phyloP scores from a whole-genome alignment of 2,888 invertebrate species.

The Drosophila macrospina region DNA sequence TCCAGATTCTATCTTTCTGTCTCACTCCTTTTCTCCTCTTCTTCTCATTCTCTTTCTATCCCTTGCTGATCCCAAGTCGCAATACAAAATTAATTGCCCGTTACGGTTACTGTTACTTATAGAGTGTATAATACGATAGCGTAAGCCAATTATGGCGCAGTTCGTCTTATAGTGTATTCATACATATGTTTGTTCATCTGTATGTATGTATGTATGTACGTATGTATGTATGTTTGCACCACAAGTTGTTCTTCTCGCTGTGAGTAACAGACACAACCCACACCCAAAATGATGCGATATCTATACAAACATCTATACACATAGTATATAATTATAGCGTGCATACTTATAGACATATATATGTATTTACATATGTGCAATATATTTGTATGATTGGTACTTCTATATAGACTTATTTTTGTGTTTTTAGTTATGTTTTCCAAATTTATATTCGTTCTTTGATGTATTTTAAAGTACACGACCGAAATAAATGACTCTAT shows the following conservation, averaged over 20 bases:
- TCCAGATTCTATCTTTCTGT: background rate
- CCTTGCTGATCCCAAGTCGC: constrained; percentile 25
- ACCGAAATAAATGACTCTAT: constrained; percentile 48
- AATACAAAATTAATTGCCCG: constrained; percentile 60
- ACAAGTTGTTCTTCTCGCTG: constrained; percentile 56
- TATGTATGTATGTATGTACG: background rate
- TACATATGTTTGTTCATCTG: background rate
- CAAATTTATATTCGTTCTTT: constrained; percentile 44
- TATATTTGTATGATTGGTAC: constrained; percentile 21
- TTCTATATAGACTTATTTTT: constrained; percentile 21
- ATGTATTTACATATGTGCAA: constrained; percentile 15
- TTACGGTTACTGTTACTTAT: constrained; percentile 41
- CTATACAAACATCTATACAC: constrained; percentile 24
- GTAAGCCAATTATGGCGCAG: constrained; percentile 77
- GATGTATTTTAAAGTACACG: constrained; percentile 42
- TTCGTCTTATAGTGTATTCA: constrained; percentile 33
- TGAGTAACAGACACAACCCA: constrained; percentile 62
- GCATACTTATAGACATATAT: constrained; percentile 25
- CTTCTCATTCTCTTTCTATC: background rate
- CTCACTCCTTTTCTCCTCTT: too few relatives aligned
- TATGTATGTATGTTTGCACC: constrained; percentile 13
- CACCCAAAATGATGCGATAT: constrained; percentile 65
- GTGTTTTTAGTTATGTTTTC: constrained; percentile 31
- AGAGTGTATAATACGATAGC: constrained; percentile 49
- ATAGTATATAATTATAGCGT: constrained; percentile 58